Base-by-base conservation (phyloP, 2,888 invertebrate genomes). In the Periphyllus acericola region DNA sequence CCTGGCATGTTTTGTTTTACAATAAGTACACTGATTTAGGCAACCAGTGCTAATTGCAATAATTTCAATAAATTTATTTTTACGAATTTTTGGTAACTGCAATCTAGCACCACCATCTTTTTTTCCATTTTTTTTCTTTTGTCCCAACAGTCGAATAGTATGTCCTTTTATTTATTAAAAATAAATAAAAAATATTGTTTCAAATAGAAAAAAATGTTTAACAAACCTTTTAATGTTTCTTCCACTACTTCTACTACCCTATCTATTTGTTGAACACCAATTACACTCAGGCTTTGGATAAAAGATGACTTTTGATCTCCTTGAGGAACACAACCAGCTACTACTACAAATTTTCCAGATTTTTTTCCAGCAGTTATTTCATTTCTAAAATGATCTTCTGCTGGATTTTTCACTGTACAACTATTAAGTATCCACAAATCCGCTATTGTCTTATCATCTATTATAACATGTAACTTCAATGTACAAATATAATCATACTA, bases 231-330 rank as follows among this genome's bases (percentile, higher is more conserved):
- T 0, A 99, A 92, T 0, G 99, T 98, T 92, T 99, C 99, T 91
- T 99, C 99, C 0, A 99, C 99, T 0, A 99, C 97, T 92, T 99
- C 98, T 0, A 99, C 96, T 1, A 99, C 97, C 89, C 98, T 93
- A 91, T 99, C 99, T 89, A 99, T 99, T 93, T 99, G 99, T 91
- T 99, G 98, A 0, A 99, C 99, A 0, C 99, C 99, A n/a, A 99
- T 96, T 1, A 99, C 94, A 90, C 99, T 99, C 17, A 99, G 93
- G 0, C 97, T 96, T 91, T 94, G 93, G 34, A 96, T 92, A 90
- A 93, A 94, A 89, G 92, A 92, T 0, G 95, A 93, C 83, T 95
- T 95, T 0, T 96, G 96, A 1, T 96, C 96, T 0, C 98, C 98
- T 92, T 99, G 99, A 0, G 99, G 97, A 11, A 99, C 99, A 92